Evolutionary conservation across 1,140 invertebrate genomes (phyloP).

Genomic region (Rhopalosiphum padi): DNA sequence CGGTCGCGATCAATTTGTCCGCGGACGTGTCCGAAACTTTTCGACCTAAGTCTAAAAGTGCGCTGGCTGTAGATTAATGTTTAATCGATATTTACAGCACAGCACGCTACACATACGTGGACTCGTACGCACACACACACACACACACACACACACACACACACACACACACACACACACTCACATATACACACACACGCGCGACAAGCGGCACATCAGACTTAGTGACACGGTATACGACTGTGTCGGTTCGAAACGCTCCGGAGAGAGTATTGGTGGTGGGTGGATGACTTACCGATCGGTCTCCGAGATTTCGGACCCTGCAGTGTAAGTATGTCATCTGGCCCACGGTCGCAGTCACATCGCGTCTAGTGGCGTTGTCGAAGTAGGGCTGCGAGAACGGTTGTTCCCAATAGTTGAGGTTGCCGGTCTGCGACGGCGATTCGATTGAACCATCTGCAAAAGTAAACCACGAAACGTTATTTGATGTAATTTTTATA

Average conservation of each 20-base stretch:
- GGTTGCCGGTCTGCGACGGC: slow-evolving; percentile 52
- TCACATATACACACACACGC: too few species aligned
- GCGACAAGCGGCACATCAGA: background rate
- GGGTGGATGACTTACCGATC: slow-evolving; percentile 75
- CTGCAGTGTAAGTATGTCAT: slow-evolving; percentile 84
- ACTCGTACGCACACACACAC: background rate
- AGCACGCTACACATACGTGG: background rate
- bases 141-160: too few species aligned
- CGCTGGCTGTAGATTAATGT: slow-evolving; percentile 8
- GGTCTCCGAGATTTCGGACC: slow-evolving; percentile 83
- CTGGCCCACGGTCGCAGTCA: slow-evolving; percentile 85
- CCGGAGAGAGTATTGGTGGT: background rate
- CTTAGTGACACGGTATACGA: background rate
- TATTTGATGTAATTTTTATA: background rate
- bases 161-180: too few species aligned
- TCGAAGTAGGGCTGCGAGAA: slow-evolving; percentile 89
- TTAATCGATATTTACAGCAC: background rate
- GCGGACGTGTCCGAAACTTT: slow-evolving; percentile 17
- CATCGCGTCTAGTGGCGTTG: slow-evolving; percentile 82
- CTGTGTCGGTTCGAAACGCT: background rate
- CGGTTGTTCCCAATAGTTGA: slow-evolving; percentile 72
- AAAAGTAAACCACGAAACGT: background rate
- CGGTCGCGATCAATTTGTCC: slow-evolving; percentile 31
- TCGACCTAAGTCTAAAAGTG: background rate
- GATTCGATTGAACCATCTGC: slow-evolving; percentile 54